A percentile compares a stretch with the other conserved stretches of the same genome.
phyloP scores from a whole-genome alignment of 1,140 invertebrate genomes.

The Gyrodactylus bullatarudis region DNA sequence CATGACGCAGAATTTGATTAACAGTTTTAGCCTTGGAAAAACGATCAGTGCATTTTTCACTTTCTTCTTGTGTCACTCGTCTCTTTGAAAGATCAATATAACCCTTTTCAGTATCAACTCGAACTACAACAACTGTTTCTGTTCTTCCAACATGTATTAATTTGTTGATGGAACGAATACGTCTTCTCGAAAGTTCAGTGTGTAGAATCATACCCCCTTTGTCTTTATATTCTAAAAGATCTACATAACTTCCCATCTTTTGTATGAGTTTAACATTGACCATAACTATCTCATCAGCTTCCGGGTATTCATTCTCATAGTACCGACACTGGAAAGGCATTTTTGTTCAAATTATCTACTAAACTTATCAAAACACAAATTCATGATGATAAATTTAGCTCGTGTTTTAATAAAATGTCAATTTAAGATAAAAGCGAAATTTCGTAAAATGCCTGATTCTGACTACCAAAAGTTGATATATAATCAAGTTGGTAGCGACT shows the following conservation, averaged over 20 bases:
- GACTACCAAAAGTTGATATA: not conserved
- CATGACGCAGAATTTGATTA: conserved; percentile 80
- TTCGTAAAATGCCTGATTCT: not conserved
- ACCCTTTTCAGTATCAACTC: conserved; percentile 98
- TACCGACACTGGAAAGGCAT: conserved; percentile 50
- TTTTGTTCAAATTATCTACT: not conserved
- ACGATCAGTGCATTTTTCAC: conserved; percentile 82
- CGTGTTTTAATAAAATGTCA: not conserved
- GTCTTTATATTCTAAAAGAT: conserved; percentile 85
- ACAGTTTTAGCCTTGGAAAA: conserved; percentile 38
- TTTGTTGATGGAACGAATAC: conserved; percentile 97
- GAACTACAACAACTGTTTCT: conserved; percentile 90
- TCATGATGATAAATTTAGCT: not conserved
- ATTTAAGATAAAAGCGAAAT: not conserved
- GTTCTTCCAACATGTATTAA: conserved; percentile 85
- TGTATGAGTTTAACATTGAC: conserved; percentile 88
- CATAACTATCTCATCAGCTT: conserved; percentile 96
- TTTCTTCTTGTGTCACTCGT: conserved; percentile 81
- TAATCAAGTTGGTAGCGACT: not conserved
- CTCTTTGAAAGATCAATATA: conserved; percentile 98
- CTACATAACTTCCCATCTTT: conserved; percentile 97
- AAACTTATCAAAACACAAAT: too few relatives aligned
- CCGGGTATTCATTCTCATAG: conserved; percentile 85
- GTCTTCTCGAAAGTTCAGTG: conserved; percentile 74
- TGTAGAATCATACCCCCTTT: conserved; percentile 50